phyloP scores from a whole-genome alignment of 2,797 vertebrate species.

The Mormyrops attenuatus region DNA sequence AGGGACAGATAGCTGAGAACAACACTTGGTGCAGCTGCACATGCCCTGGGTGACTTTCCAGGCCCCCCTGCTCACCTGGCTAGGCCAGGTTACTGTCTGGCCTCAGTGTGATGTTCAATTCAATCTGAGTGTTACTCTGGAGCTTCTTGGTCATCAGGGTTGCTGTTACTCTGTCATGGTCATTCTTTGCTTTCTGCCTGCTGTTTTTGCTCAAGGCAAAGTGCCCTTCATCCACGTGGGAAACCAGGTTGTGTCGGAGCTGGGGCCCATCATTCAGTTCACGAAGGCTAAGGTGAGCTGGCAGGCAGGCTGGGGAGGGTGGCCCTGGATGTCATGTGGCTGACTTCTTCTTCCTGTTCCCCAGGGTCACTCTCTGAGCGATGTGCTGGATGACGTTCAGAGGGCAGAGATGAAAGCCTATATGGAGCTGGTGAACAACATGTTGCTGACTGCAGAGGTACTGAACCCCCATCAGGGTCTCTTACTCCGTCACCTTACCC shows the following conservation, averaged over 20 bases:
- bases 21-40: not conserved
- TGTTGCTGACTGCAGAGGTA: constrained; percentile 95
- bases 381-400: constrained; percentile 87
- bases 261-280: constrained; percentile 92
- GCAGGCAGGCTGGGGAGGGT: constrained; percentile 15
- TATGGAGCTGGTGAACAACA: constrained; percentile 98
- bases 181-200: constrained; percentile 56
- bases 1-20: not conserved
- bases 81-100: not conserved
- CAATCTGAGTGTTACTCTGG: not conserved
- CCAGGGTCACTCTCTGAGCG: constrained; percentile 92
- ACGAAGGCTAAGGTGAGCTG: constrained; percentile 87
- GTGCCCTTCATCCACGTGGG: constrained; percentile 95
- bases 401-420: constrained; percentile 98
- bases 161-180: constrained; percentile 41
- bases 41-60: not conserved
- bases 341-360: not conserved
- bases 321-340: not conserved
- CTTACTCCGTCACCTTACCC: not conserved
- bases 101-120: not conserved
- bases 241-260: constrained; percentile 95
- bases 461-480: constrained; percentile 1
- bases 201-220: constrained; percentile 67
- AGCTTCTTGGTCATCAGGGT: not conserved
- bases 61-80: not conserved